These are phyloP conservation scores for Petrosia ficiformis DNA, from an alignment of 37 sponge, comb jelly and placozoan species.

Conservation along the genomic window DNA sequence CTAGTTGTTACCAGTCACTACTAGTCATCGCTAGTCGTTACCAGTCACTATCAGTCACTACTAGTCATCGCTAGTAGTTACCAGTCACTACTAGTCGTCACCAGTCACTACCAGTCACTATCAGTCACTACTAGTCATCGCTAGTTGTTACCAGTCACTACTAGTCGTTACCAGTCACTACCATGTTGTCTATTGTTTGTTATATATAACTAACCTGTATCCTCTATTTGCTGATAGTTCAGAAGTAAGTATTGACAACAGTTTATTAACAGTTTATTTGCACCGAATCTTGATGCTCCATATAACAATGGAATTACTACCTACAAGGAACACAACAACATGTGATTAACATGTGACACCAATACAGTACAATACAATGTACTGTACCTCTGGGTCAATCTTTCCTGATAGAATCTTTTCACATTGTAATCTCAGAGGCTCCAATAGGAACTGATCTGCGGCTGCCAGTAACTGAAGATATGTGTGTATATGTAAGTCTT, in stretches of 20 bases:
- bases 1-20: too few species aligned
- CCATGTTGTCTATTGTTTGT: too few species aligned
- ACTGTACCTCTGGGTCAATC: constrained; percentile 66
- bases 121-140: too few species aligned
- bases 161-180: too few species aligned
- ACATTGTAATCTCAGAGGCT: constrained; percentile 71
- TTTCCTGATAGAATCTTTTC: constrained; percentile 58
- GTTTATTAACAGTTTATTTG: not conserved
- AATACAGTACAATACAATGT: not conserved
- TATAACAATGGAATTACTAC: not conserved
- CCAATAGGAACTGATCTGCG: constrained; percentile 72
- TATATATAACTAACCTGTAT: not conserved
- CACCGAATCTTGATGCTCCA: not conserved
- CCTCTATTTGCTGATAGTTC: not conserved
- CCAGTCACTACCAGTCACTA: too few species aligned
- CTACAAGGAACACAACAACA: not conserved
- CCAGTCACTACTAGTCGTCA: too few species aligned
- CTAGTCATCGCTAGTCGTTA: too few species aligned
- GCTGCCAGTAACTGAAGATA: constrained; percentile 50
- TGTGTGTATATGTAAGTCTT: too few species aligned
- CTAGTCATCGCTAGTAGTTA: too few species aligned
- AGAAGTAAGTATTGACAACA: not conserved
- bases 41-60: too few species aligned
- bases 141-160: too few species aligned
- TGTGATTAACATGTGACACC: not conserved